Evolutionary conservation across 2,113 vertebrate species (phyloP), one percentile per base, ranked within the genome.

Genomic region (Chionis minor): DNA sequence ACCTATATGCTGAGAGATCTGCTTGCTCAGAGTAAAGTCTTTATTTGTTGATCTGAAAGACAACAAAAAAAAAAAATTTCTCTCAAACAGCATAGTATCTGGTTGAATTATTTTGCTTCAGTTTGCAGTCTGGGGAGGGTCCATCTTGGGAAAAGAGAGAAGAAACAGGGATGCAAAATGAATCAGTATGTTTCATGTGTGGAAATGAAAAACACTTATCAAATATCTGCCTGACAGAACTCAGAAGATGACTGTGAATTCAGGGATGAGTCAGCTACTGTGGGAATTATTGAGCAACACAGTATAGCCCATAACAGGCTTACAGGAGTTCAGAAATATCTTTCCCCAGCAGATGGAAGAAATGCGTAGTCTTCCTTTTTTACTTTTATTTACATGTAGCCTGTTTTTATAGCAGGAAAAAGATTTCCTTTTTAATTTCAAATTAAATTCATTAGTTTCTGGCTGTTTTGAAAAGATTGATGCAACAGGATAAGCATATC

Each of bases 191-290:
- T 82, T 90, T 95, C 62, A 14, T 62, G 23, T 69, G 23, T 88
- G 49, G 62, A 81, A 85, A 65, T 82, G 56, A 30, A 82, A 66
- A 94, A 52, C n/a, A 22, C 33, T 56, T 81, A 56, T 33, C 38
- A 82, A 65, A 77, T 79, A 65, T 65, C 63, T 95, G 49, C 45
- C 71, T 88, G 49, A 66, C 70, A 56, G 72, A 70, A 78, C 67
- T 86, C 67, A 8, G 73, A 74, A 77, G 49, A 80, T 77, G 35
- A 12, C 58, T 74, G 11, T 82, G 71, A 96, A 90, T 92, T 90
- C 40, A 86, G 54, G 55, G 4, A 74, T 97, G 92, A 94, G 83
- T 95, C 86, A 90, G 75, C 86, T 95, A 9, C 80, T 40, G 27
- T 89, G 94, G 59, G 65, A 87, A 93, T 90, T 77, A 56, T 8